Evolutionary conservation across 2,888 invertebrate species (phyloP).

Genomic region (Pelosia muscerda): DNA sequence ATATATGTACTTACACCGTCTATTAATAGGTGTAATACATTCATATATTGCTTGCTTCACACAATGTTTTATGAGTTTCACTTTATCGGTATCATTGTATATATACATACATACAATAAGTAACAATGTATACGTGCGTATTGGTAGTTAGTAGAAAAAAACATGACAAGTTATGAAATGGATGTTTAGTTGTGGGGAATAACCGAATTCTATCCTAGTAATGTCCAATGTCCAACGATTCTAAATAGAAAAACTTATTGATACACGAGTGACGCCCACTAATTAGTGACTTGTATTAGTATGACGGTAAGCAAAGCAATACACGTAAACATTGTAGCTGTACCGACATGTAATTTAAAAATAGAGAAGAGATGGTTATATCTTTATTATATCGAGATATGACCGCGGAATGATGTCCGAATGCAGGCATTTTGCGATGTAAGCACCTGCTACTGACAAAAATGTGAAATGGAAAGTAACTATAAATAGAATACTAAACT

Average conservation of each 20-base stretch:
- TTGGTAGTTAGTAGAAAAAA: conserved; percentile 31
- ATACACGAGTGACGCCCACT: conserved; percentile 47
- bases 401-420: conserved; percentile 38
- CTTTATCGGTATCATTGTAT: conserved; percentile 36
- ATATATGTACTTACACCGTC: conserved; percentile 21
- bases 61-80: conserved; percentile 30
- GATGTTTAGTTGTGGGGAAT: conserved; percentile 41
- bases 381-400: conserved; percentile 25
- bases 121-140: conserved; percentile 26
- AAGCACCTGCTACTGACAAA: conserved; percentile 20
- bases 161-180: conserved; percentile 29
- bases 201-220: conserved; percentile 18
- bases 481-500: conserved; percentile 42
- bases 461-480: conserved; percentile 42
- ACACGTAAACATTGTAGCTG: conserved; percentile 40
- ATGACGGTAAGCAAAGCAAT: conserved; percentile 10
- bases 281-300: conserved; percentile 29
- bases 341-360: conserved; percentile 37
- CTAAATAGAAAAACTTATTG: conserved; percentile 16
- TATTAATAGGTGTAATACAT: conserved; percentile 27
- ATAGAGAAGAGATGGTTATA: conserved; percentile 41
- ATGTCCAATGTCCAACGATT: conserved; percentile 12
- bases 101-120: conserved; percentile 16
- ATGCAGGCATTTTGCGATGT: conserved; percentile 34
- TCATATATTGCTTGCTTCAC: conserved; percentile 20